phyloP scores from a whole-genome alignment of 1,140 invertebrate genomes.

The Cyphomyrmex costatus region DNA sequence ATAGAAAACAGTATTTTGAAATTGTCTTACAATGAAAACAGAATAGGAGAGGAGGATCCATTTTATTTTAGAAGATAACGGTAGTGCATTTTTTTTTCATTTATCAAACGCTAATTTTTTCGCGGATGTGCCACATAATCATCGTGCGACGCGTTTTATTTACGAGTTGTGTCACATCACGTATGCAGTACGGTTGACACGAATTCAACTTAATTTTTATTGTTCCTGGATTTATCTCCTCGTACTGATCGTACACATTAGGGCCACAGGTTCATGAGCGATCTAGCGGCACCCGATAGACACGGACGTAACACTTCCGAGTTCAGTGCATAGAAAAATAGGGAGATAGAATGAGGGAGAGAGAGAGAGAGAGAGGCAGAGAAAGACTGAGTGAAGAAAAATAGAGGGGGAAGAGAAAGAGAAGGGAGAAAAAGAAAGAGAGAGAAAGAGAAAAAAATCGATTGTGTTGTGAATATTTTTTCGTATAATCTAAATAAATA shows the following conservation, averaged over 20 bases:
- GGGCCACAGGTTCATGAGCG: conserved; percentile 31
- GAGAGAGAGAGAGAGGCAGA: background rate
- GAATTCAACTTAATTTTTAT: conserved; percentile 49
- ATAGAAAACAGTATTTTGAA: background rate
- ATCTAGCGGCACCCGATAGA: conserved; percentile 59
- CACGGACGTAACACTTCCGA: conserved; percentile 52
- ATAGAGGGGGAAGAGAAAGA: background rate
- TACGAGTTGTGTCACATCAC: conserved; percentile 23
- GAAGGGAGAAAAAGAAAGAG: background rate
- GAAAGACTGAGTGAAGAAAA: background rate
- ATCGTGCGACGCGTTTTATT: conserved; percentile 42
- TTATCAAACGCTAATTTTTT: conserved; percentile 20
- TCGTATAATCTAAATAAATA: background rate
- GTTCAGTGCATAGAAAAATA: conserved; percentile 33
- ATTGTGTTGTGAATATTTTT: background rate
- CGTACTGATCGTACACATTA: conserved; percentile 42
- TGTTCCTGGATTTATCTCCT: conserved; percentile 52
- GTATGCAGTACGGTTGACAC: conserved; percentile 9
- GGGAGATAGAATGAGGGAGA: background rate
- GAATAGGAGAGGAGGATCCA: background rate
- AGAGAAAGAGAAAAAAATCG: background rate
- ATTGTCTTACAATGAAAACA: background rate
- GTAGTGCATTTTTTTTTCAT: background rate
- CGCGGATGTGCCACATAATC: conserved; percentile 52
- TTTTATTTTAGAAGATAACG: background rate